phyloP scores from a whole-genome alignment of 2,888 invertebrate genomes.

The Cataglyphis cursor region DNA sequence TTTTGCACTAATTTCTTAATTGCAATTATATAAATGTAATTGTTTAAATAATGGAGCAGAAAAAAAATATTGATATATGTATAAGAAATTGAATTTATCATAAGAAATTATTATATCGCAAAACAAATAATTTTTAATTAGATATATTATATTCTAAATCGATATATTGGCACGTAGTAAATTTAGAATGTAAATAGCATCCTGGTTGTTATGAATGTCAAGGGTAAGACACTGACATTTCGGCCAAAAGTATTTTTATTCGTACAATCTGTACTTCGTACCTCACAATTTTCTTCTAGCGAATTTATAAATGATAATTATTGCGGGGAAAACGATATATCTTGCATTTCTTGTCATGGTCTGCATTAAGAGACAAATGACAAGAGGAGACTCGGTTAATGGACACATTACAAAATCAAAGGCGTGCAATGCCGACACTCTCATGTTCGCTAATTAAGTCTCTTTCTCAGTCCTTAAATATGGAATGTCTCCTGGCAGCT shows the following conservation, averaged over 20 bases:
- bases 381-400: slow-evolving; percentile 60
- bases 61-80: background rate
- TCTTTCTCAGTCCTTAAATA: slow-evolving; percentile 64
- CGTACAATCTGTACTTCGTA: background rate
- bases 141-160: background rate
- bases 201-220: background rate
- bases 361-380: slow-evolving; percentile 55
- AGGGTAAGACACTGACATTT: background rate
- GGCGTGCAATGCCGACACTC: slow-evolving; percentile 63
- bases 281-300: background rate
- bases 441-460: slow-evolving; percentile 68
- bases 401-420: slow-evolving; percentile 70
- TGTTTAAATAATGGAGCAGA: background rate
- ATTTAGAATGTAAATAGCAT: slow-evolving; percentile 1
- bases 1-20: background rate
- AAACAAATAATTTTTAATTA: background rate
- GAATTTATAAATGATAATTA: slow-evolving; percentile 14
- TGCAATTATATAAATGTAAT: background rate
- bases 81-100: background rate
- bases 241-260: slow-evolving; percentile 39
- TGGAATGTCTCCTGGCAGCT: slow-evolving; percentile 69
- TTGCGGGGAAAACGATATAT: background rate
- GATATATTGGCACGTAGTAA: background rate
- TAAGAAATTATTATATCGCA: background rate
- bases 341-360: slow-evolving; percentile 8